Evolutionary conservation across 2,888 invertebrate species (phyloP).

Genomic region (Ditula angustiorana): DNA sequence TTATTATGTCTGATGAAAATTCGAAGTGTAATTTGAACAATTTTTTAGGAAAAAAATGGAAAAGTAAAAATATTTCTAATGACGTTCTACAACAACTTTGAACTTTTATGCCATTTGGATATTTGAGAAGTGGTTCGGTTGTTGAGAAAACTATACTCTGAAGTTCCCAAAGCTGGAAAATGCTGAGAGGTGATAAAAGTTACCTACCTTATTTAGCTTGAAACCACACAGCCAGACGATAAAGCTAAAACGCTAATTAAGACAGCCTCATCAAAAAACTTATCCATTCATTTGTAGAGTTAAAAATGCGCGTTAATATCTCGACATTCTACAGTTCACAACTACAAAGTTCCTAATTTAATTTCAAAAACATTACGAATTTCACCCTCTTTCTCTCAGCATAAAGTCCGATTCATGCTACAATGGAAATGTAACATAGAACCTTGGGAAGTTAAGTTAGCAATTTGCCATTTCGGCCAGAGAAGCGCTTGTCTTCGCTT

Average conservation of each 20-base stretch:
- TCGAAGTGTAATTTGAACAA: too few relatives aligned
- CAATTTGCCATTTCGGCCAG: conserved; percentile 52
- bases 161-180: too few relatives aligned
- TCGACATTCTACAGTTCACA: conserved; percentile 4
- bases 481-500: conserved; percentile 55
- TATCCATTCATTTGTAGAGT: conserved; percentile 29
- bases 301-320: conserved; percentile 60
- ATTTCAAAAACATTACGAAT: not conserved
- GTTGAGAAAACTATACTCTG: too few relatives aligned
- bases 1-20: too few relatives aligned
- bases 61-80: too few relatives aligned
- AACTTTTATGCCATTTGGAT: too few relatives aligned
- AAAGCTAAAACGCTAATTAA: conserved; percentile 18
- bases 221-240: not conserved
- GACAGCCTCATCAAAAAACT: conserved; percentile 28
- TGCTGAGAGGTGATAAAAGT: too few relatives aligned
- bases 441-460: not conserved
- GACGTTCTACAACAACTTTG: too few relatives aligned
- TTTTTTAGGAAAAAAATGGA: too few relatives aligned
- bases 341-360: not conserved
- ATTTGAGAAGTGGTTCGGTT: too few relatives aligned
- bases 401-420: not conserved
- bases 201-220: not conserved
- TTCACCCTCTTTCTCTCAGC: not conserved
- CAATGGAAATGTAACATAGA: not conserved